Evolutionary conservation across 2,113 vertebrate species (phyloP).

Genomic region (Egretta garzetta): DNA sequence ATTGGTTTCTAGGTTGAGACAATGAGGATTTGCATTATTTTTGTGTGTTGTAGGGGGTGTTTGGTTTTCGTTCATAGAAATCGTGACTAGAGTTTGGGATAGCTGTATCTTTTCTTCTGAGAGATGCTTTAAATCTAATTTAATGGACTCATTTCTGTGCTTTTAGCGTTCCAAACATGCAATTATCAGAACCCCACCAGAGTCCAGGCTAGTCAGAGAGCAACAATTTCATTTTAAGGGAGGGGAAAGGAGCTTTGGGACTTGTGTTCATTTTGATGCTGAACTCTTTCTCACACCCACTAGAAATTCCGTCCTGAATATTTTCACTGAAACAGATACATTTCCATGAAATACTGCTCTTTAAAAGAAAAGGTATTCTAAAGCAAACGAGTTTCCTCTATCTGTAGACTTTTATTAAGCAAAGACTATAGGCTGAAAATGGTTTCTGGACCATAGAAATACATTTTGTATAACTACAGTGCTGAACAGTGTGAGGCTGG

Average conservation of each 20-base stretch:
- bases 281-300: constrained; percentile 41
- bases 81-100: neutral
- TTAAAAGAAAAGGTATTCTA: neutral
- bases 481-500: neutral
- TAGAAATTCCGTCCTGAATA: constrained; percentile 17
- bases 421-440: neutral
- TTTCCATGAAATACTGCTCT: constrained; percentile 16
- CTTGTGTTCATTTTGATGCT: constrained; percentile 6
- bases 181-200: constrained; percentile 3
- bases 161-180: neutral
- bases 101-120: neutral
- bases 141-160: neutral
- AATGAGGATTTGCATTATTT: neutral
- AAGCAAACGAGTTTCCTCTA: neutral
- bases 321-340: constrained; percentile 22
- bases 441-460: neutral
- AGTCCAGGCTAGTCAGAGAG: constrained; percentile 1
- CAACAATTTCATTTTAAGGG: constrained; percentile 23
- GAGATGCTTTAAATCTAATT: neutral
- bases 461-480: neutral
- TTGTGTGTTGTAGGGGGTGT: neutral
- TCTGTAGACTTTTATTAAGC: neutral
- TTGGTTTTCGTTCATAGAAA: neutral
- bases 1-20: neutral
- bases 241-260: constrained; percentile 46